phyloP scores from a whole-genome alignment of 1,140 invertebrate species.

The Papilio polytes region DNA sequence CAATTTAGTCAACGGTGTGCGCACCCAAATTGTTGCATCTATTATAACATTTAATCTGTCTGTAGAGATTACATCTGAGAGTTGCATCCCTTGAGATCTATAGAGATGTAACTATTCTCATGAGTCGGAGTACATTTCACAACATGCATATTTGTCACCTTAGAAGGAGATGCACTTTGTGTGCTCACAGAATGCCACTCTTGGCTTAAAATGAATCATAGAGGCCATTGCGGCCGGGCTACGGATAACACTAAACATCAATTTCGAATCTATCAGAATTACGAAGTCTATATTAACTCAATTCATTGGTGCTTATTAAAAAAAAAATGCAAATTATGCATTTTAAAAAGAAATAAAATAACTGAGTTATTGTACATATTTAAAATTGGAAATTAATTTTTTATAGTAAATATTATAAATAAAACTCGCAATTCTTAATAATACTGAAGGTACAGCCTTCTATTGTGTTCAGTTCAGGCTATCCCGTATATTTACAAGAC shows the following conservation, averaged over 20 bases:
- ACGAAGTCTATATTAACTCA: conserved; percentile 45
- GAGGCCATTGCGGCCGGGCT: conserved; percentile 57
- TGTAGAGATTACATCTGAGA: neutral
- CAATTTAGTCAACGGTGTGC: too few species aligned
- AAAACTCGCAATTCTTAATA: conserved; percentile 68
- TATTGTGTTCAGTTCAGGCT: conserved; percentile 46
- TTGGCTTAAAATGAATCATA: conserved; percentile 58
- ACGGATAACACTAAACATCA: conserved; percentile 72
- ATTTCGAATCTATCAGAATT: conserved; percentile 82
- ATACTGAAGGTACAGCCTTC: conserved; percentile 72
- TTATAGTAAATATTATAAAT: conserved; percentile 46
- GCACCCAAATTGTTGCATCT: too few species aligned
- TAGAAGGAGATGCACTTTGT: conserved; percentile 68
- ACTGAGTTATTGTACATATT: conserved; percentile 22
- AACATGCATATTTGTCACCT: conserved; percentile 65
- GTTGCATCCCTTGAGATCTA: neutral
- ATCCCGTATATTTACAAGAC: conserved; percentile 74
- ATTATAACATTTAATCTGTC: too few species aligned
- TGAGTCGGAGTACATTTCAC: neutral
- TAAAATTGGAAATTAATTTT: conserved; percentile 8
- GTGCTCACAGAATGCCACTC: conserved; percentile 68
- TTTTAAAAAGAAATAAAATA: conserved; percentile 41
- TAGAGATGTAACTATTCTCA: neutral
- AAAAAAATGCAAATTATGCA: conserved; percentile 48
- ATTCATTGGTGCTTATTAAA: neutral